Evolutionary conservation across 2,888 invertebrate species (phyloP).

Genomic region (Xanthostigma xanthostigma): DNA sequence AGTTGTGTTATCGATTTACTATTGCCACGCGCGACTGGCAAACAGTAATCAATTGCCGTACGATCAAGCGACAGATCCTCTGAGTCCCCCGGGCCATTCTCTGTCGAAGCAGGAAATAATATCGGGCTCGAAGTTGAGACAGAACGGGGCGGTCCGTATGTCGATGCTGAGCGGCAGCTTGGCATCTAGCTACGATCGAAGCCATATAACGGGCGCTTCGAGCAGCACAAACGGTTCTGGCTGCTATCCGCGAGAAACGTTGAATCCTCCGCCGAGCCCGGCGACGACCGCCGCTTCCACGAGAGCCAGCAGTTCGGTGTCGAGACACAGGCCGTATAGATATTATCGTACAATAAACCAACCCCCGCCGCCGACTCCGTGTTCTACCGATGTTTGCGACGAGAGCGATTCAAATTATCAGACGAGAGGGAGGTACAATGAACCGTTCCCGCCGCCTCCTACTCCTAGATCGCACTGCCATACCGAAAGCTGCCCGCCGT

Average conservation of each 20-base stretch:
- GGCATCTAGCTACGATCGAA: conserved; percentile 51
- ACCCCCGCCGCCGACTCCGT: conserved; percentile 88
- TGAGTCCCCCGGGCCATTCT: conserved; percentile 33
- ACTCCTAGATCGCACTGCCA: conserved; percentile 62
- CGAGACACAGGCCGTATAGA: conserved; percentile 55
- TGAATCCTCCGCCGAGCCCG: conserved; percentile 85
- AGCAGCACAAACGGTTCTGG: conserved; percentile 50
- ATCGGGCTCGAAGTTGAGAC: conserved; percentile 20
- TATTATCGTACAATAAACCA: conserved; percentile 64
- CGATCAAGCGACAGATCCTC: conserved; percentile 49
- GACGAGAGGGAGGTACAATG: conserved; percentile 42
- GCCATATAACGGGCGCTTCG: conserved; percentile 45
- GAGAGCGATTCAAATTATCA: conserved; percentile 68
- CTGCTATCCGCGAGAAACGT: conserved; percentile 66
- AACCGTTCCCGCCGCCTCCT: conserved; percentile 59
- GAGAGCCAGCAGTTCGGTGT: conserved; percentile 36
- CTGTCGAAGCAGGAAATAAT: conserved; percentile 8
- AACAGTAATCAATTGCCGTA: conserved; percentile 27
- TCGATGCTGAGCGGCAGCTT: conserved; percentile 46
- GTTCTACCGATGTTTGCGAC: conserved; percentile 86
- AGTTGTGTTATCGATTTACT: conserved; percentile 35
- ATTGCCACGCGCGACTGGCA: conserved; percentile 34
- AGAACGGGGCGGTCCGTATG: conserved; percentile 36
- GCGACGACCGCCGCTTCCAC: conserved; percentile 56
- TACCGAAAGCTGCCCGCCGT: conserved; percentile 52